phyloP scores from a whole-genome alignment of 2,888 invertebrate species.

The Rhagonycha fulva region DNA sequence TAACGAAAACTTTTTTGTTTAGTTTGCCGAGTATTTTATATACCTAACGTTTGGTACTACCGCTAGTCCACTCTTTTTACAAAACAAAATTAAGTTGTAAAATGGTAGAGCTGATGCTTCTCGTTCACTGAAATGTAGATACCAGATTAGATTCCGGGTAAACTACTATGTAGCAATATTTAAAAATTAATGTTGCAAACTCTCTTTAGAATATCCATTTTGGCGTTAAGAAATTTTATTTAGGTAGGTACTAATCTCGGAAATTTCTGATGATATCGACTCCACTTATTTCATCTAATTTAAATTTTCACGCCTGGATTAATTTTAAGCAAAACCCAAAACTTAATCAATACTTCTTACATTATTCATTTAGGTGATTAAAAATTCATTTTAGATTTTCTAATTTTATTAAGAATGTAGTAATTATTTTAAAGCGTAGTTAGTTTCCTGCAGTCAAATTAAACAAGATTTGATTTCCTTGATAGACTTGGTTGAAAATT shows the following conservation, averaged over 20 bases:
- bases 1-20: too few species aligned
- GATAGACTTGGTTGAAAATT: neutral
- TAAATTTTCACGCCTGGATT: neutral
- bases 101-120: too few species aligned
- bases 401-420: neutral
- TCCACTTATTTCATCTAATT: neutral
- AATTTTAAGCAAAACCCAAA: neutral
- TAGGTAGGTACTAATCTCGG: too few species aligned
- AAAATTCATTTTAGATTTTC: neutral
- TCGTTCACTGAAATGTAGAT: too few species aligned
- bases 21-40: too few species aligned
- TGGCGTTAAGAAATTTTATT: neutral
- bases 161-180: too few species aligned
- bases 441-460: conserved; percentile 9
- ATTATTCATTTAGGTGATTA: neutral
- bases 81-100: too few species aligned
- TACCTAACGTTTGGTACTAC: too few species aligned
- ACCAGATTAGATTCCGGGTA: too few species aligned
- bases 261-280: neutral
- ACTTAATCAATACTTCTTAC: neutral
- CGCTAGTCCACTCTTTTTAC: too few species aligned
- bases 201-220: neutral
- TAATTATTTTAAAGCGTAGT: conserved; percentile 6
- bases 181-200: too few species aligned
- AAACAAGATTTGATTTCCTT: conserved; percentile 17